Evolutionary conservation across 2,797 vertebrate species (phyloP), one percentile per base, ranked within the genome.

Genomic region (Tenualosa ilisha): DNA sequence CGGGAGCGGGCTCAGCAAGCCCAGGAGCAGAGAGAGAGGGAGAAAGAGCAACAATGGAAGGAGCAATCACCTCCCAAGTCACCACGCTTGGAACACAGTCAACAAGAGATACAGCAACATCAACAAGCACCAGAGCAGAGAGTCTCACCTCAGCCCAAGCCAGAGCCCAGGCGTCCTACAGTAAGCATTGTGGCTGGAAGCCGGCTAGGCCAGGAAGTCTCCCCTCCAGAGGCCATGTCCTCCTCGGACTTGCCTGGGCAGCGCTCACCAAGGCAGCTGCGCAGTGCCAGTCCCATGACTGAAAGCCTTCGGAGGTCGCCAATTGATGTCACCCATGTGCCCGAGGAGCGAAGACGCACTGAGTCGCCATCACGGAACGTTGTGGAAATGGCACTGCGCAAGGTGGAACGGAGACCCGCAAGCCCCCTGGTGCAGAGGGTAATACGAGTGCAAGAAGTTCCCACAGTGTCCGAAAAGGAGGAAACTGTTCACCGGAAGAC

Each of bases 391-490:
- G 91, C 93, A 11, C 81, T 94, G 85, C 94, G 93, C 6, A 95
- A 93, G 82, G 91, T 95, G 22, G 95, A 95, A 51, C 92, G 90
- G 86, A 94, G 95, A 86, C 94, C 95, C 81, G 91, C 91, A 2
- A 96, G 95, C 91, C 95, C 95, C 0, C 92, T 96, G 1, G 92
- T 96, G 53, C 95, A 96, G 89, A 94, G 93, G 75, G 92, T 94
- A 79, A 91, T 92, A 79, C 90, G 93, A 86, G 91, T 92, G 84
- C 94, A 94, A 86, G 96, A 96, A 87, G 88, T 91, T 4, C 85
- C 89, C 3, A 89, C 89, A 79, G 72, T 85, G 54, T 92, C 91
- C 81, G 90, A 92, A 84, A 92, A 89, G 43, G 91, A 93, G 24
- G 93, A 94, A 43, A 7, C 84, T 6, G 87, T 88, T 0, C 93